Percentiles rank a stretch among this genome's conserved stretches.
Evolutionary conservation across 2,888 invertebrate genomes (phyloP).

Genomic region (Seladonia tumulorum): DNA sequence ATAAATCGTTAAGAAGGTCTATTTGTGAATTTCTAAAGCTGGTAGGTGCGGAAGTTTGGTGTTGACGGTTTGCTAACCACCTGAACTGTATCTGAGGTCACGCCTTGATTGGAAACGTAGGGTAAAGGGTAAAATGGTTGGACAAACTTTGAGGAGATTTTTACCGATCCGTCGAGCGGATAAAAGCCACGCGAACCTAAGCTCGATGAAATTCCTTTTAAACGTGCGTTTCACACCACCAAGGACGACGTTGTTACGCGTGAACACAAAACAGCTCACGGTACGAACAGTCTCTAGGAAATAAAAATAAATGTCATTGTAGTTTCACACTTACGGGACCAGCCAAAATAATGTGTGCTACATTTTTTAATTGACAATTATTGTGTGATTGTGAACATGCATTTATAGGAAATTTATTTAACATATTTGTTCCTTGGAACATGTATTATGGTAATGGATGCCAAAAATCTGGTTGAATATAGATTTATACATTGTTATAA

Average conservation of each 20-base stretch:
- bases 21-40: not conserved
- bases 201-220: not conserved
- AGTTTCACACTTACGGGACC: not conserved
- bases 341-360: too few relatives aligned
- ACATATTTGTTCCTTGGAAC: too few relatives aligned
- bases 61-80: not conserved
- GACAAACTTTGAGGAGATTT: constrained; percentile 7
- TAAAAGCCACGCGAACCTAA: not conserved
- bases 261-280: not conserved
- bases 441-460: too few relatives aligned
- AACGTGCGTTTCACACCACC: not conserved
- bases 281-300: not conserved
- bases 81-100: not conserved
- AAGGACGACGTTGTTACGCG: too few relatives aligned
- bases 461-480: too few relatives aligned
- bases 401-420: too few relatives aligned
- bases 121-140: not conserved
- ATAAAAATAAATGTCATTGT: not conserved
- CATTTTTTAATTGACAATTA: too few relatives aligned
- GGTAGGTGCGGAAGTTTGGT: not conserved
- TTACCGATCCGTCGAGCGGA: constrained; percentile 1
- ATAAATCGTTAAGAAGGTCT: not conserved
- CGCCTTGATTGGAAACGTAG: not conserved
- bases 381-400: too few relatives aligned
- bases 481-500: too few relatives aligned